Evolutionary conservation across 2,113 vertebrate species (phyloP), one percentile per base, ranked within the genome.

Genomic region (Aythya baeri): DNA sequence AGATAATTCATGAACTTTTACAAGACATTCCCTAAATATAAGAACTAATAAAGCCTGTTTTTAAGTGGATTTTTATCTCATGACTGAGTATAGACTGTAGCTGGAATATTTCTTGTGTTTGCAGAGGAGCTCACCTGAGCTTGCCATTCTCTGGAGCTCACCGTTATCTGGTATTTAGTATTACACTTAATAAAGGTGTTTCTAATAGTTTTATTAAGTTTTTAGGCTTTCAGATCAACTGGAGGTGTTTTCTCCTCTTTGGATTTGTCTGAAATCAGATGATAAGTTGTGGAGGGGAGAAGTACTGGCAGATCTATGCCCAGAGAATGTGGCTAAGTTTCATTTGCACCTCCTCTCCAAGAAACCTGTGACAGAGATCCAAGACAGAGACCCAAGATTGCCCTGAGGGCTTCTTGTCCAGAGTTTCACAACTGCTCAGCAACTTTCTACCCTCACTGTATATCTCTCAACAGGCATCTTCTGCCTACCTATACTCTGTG

Each of bases 301-400:
- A 34, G 22, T 34, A 65, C 36, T 67, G 62, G 17, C 36, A 63
- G 20, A 67, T 25, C 23, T 50, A 23, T 4, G 6, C 38, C 34
- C 32, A 62, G n/a, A 74, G 13, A 8, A 3, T 7, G 34, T 44
- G 41, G 26, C 23, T 75, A 18, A n/a, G 41, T 38, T 38, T 83
- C 38, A 32, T 84, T 87, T 74, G n/a, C 18, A 59, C 26, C 9
- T 76, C 58, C 17, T 88, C 17, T 52, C 3, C 31, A 66, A 71
- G 36, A 72, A 81, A 46, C 1, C 5, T 0, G 0, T 21, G 23
- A 23, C 74, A 74, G 26, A 71, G 34, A 75, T 44, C 11, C 63
- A 62, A 41, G 23, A 23, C 74, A 74, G 26, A 71, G 34, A 75
- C 41, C 11, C 63, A 62, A 63, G 49, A 58, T 26, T 49, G 2